Evolutionary conservation across 2,797 vertebrate species (phyloP).

Genomic region (Molossus alvarezi): DNA sequence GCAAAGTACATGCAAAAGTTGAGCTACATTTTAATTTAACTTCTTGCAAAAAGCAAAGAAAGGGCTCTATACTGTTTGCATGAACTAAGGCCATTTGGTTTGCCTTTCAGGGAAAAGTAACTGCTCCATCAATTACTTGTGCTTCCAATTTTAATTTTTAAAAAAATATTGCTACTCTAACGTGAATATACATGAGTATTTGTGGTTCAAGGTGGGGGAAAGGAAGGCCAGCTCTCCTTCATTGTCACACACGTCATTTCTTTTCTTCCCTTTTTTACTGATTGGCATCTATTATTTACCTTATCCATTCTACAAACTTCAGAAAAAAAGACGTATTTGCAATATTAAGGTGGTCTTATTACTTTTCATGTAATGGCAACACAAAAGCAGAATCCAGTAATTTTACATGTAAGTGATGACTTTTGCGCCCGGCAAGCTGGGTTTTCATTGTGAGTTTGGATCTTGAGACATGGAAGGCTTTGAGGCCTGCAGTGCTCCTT

Average conservation of each 20-base stretch:
- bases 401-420: background rate
- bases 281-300: background rate
- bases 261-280: background rate
- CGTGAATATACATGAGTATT: background rate
- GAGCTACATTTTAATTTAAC: conserved; percentile 46
- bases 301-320: background rate
- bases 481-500: rapidly evolving
- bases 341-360: background rate
- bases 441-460: background rate
- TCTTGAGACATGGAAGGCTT: background rate
- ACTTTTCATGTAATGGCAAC: background rate
- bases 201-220: background rate
- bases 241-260: background rate
- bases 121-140: conserved; percentile 38
- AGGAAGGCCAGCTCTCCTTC: background rate
- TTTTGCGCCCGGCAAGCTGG: background rate
- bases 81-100: conserved; percentile 7
- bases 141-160: background rate
- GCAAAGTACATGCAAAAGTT: background rate
- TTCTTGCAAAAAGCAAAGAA: conserved; percentile 27
- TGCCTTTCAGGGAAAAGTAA: conserved; percentile 29
- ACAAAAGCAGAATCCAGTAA: background rate
- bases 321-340: background rate
- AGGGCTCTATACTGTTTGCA: background rate
- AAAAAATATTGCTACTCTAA: background rate